A percentile compares a stretch with the other conserved stretches of the same genome.
Conservation (phyloP, 2,888 invertebrate genomes). For the Andrena camellia region DNA sequence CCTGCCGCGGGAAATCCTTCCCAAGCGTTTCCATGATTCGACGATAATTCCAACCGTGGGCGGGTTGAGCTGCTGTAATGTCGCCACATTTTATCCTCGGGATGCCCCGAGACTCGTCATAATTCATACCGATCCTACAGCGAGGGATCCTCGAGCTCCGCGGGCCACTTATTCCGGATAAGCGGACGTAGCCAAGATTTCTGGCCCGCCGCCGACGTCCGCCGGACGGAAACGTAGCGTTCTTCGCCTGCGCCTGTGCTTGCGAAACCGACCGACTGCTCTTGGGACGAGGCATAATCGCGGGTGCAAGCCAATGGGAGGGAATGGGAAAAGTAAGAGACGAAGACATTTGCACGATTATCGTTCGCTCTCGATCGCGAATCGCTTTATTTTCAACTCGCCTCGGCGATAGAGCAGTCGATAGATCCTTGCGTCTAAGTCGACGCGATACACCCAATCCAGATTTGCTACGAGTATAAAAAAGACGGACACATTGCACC, state of each 20-base stretch:
- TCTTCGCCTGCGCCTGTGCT: slow-evolving; percentile 1
- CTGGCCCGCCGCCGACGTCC: slow-evolving; percentile 18
- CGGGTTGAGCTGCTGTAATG: slow-evolving; percentile 48
- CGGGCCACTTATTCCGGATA: slow-evolving; percentile 59
- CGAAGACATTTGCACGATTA: neutral
- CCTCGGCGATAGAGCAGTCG: neutral
- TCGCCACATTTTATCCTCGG: slow-evolving; percentile 48
- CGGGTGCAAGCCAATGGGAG: neutral
- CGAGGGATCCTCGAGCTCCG: slow-evolving; percentile 37
- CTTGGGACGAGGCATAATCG: neutral
- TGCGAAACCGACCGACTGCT: slow-evolving; percentile 3
- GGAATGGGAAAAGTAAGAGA: neutral
- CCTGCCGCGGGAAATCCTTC: slow-evolving; percentile 19
- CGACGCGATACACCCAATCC: slow-evolving; percentile 18
- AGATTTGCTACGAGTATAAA: slow-evolving; percentile 21
- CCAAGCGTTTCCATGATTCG: slow-evolving; percentile 49
- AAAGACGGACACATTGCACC: slow-evolving; percentile 27
- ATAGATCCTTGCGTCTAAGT: neutral
- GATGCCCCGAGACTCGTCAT: slow-evolving; percentile 53
- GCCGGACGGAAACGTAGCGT: slow-evolving; percentile 4
- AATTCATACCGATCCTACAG: slow-evolving; percentile 53
- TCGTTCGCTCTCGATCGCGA: neutral
- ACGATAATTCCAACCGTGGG: slow-evolving; percentile 37
- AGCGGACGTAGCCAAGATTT: slow-evolving; percentile 44
- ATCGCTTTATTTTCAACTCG: neutral